Conservation (phyloP, 2,888 invertebrate genomes). For the Maniola hyperantus region DNA sequence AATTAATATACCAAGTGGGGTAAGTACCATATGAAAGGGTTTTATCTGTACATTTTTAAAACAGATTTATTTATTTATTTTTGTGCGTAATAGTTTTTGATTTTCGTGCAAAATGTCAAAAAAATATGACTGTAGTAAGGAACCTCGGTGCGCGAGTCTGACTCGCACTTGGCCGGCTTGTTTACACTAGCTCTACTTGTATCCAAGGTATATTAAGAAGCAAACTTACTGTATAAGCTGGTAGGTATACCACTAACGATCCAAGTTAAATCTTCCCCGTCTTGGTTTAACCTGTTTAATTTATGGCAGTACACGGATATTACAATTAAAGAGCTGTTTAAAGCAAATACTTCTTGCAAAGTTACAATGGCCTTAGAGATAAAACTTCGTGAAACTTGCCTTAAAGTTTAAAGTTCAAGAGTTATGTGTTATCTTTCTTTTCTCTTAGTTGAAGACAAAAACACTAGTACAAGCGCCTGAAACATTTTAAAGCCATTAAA, state of each 20-base stretch:
- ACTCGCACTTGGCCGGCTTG: too few relatives aligned
- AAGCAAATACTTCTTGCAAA: slow-evolving; percentile 22
- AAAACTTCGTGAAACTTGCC: slow-evolving; percentile 27
- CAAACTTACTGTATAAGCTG: background rate
- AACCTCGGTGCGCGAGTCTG: too few relatives aligned
- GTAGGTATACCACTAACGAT: slow-evolving; percentile 9
- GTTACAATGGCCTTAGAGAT: slow-evolving; percentile 29
- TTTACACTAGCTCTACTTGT: background rate
- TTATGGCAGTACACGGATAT: slow-evolving; percentile 16
- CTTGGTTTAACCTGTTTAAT: slow-evolving; percentile 9
- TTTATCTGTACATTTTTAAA: too few relatives aligned
- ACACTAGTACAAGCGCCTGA: slow-evolving; percentile 24
- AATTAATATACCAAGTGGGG: too few relatives aligned
- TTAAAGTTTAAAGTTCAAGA: slow-evolving; percentile 29
- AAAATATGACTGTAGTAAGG: too few relatives aligned
- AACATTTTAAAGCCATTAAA: slow-evolving; percentile 27
- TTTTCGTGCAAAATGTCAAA: too few relatives aligned
- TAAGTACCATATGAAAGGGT: too few relatives aligned
- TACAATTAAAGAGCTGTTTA: slow-evolving; percentile 25
- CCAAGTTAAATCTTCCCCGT: slow-evolving; percentile 11
- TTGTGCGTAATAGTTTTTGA: too few relatives aligned
- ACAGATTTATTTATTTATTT: too few relatives aligned
- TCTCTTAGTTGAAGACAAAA: slow-evolving; percentile 26
- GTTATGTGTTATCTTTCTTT: slow-evolving; percentile 31
- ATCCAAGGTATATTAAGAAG: background rate